Conservation (phyloP, 30 jellyfish, hydroid and myxozoan species). For the Hydractinia echinata region DNA sequence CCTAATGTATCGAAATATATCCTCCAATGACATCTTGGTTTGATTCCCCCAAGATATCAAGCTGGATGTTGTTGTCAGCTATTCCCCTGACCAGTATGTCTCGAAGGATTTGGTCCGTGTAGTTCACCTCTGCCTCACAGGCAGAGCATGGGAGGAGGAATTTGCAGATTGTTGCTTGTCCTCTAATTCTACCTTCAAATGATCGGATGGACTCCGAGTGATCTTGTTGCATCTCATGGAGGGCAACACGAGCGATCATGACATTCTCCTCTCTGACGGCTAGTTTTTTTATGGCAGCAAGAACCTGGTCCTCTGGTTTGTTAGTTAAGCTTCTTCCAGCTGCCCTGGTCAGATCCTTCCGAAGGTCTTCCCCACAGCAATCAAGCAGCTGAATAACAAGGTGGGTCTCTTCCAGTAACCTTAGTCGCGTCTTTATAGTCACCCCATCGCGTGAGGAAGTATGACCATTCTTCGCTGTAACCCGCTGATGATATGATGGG, state of each 20-base stretch:
- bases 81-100: too few relatives aligned
- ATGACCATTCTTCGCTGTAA: not conserved
- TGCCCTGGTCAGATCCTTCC: not conserved
- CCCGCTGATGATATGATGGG: not conserved
- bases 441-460: constrained; percentile 15
- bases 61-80: too few relatives aligned
- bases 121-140: too few relatives aligned
- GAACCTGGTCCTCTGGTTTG: not conserved
- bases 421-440: constrained; percentile 21
- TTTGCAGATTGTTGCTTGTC: too few relatives aligned
- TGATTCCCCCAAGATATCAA: not conserved
- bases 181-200: too few relatives aligned
- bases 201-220: too few relatives aligned
- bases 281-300: too few relatives aligned
- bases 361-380: not conserved
- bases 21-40: constrained; percentile 6
- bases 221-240: too few relatives aligned
- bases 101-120: too few relatives aligned
- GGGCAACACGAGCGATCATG: too few relatives aligned
- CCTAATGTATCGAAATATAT: not conserved
- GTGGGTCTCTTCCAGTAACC: not conserved
- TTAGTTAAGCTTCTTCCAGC: not conserved
- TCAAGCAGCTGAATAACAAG: constrained; percentile 21
- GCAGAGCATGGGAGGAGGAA: too few relatives aligned
- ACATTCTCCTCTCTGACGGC: too few relatives aligned